Evolutionary conservation across 35 echinoderm and acorn worm genomes (phyloP), one percentile per base, ranked within the genome.

Genomic region (Diadema setosum): DNA sequence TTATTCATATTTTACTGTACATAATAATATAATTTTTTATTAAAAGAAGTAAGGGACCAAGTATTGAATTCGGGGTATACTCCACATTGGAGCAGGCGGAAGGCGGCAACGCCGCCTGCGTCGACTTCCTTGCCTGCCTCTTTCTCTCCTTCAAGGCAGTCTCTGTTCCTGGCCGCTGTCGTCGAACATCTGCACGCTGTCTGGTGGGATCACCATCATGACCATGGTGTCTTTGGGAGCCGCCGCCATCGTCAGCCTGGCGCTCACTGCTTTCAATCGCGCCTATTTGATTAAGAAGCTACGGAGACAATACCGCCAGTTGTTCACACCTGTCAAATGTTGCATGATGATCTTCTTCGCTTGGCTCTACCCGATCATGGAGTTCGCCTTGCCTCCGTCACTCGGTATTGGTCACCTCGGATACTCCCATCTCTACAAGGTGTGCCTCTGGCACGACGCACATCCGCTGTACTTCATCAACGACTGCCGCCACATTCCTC

Each of bases 221-320:
- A 26, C 65, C 18, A 30, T 70, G 31, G 84, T 87, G 2, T 58
- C 75, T 45, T 31, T 95, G 15, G 84, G 88, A 14, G 41, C 39
- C 32, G 56, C 55, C 37, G 91, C 89, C 29, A 32, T 95, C 21
- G 39, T 84, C 35, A 95, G 87, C 46, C 85, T 95, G 39, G 80
- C 89, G 15, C 45, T 91, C 4, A 95, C 91, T 37, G 83, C 93
- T 4, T 44, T 95, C 18, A 95, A 91, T 37, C 80, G 87, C 31
- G 27, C 58, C 32, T 39, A 58, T 6, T 42, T 86, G 35, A 84
- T 89, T 3, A 83, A 57, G 21, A 55, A 65, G 14, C 49, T 81
- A 30, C 27, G 81, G 21, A 39, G 39, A 5, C 35, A 82, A 20
- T 90, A 86, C 18, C 56, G 75, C n/a, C 81, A 63, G 50, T 40